Base-by-base conservation (phyloP, 2,113 vertebrate species). In the Strix uralensis region DNA sequence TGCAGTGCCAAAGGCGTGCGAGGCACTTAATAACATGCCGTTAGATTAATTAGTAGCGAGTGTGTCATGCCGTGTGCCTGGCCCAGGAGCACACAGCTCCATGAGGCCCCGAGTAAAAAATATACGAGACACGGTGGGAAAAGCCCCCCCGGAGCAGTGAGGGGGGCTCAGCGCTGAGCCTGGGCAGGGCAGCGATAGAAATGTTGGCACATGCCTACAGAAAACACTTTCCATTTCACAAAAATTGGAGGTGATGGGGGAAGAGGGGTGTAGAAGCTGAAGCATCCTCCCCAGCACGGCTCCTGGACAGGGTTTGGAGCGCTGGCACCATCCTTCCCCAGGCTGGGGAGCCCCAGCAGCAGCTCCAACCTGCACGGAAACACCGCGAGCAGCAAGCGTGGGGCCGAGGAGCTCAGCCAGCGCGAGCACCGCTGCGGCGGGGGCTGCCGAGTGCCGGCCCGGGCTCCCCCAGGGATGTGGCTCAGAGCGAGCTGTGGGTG, bases 151-250 rank as follows among this genome's bases (percentile, higher is more conserved):
- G 27, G 87, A 49, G 67, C n/a, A 2, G 54, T 0, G 2, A 16
- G 26, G 72, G 72, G 69, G 11, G 46, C 81, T 79, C 81, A 7
- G 85, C 65, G 6, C 55, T 20, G 13, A 32, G 23, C 34, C 23
- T 0, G 62, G n/a, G 86, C 57, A 8, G 61, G 81, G 42, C 47
- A 55, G 21, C 0, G 25, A 6, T 51, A 7, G 71, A 30, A 27
- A 7, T 0, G 3, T 1, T 46, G 55, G 83, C 77, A 49, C 22
- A 8, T 0, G 29, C 44, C 66, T 7, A 25, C 27, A 8, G 74
- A 49, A 49, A 73, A 9, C 2, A 1, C 73, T n/a, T 17, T 20
- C 3, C 7, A 0, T 19, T 15, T 6, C 44, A 13, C 52, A 42
- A 7, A 21, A 61, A 3, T 1, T 2, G 38, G 47, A 14, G 83